Evolutionary conservation across 64 coral and sea anemone genomes (phyloP).

Genomic region (Stichodactyla mertensii): DNA sequence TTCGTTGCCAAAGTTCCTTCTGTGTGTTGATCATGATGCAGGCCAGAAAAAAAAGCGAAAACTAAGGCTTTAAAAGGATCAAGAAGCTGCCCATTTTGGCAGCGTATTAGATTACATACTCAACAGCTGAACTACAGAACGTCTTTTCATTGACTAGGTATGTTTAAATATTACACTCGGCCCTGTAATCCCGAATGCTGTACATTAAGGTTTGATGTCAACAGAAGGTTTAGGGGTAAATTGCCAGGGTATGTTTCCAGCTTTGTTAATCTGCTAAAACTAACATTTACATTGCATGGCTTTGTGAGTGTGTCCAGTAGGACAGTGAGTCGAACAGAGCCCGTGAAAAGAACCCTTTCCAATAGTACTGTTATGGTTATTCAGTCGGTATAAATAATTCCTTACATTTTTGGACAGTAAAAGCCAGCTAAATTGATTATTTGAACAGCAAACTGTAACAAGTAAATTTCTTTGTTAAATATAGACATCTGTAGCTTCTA

Average conservation of each 20-base stretch:
- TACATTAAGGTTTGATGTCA: neutral
- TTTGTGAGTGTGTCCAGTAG: neutral
- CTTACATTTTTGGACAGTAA: neutral
- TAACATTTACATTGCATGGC: neutral
- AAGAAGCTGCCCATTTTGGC: too few relatives aligned
- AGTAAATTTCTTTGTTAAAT: neutral
- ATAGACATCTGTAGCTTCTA: neutral
- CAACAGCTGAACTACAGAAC: neutral
- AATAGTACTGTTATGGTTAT: neutral
- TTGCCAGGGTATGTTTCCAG: neutral
- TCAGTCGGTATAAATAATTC: neutral
- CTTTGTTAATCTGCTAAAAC: neutral
- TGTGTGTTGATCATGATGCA: neutral
- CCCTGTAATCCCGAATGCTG: neutral
- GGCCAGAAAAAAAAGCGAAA: too few relatives aligned
- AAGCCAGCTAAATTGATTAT: neutral
- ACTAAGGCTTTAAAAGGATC: too few relatives aligned
- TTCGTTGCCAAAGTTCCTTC: neutral
- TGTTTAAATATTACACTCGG: neutral
- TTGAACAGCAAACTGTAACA: slow-evolving; percentile 5
- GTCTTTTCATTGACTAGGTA: neutral
- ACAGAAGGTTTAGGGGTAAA: neutral
- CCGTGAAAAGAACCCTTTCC: neutral
- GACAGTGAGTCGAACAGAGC: neutral
- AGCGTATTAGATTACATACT: neutral